Conservation (phyloP, 2,797 vertebrate species). For the Phylloscopus collybita region DNA sequence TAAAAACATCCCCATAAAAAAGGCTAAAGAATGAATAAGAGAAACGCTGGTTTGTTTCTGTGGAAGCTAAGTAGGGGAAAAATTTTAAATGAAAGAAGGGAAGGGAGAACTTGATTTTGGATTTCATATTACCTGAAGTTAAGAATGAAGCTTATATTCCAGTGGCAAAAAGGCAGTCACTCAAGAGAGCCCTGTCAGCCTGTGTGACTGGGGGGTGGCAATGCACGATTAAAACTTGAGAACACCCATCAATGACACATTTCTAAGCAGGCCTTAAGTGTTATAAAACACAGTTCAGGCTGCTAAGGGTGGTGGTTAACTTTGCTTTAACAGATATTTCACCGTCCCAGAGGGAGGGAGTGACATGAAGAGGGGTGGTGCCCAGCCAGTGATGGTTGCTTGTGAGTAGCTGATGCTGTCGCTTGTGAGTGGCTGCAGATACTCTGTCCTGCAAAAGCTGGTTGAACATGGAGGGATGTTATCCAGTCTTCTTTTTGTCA, state of each 20-base stretch:
- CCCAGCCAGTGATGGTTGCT: background rate
- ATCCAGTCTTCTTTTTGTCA: background rate
- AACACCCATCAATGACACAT: background rate
- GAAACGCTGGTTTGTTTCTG: background rate
- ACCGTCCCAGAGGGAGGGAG: background rate
- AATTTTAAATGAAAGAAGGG: background rate
- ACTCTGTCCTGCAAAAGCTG: background rate
- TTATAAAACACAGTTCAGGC: background rate
- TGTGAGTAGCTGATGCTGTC: background rate
- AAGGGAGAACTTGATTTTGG: background rate
- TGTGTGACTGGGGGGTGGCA: background rate
- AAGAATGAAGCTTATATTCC: background rate
- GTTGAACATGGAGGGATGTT: background rate
- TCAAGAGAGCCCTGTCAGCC: background rate
- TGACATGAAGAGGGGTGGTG: accelerated
- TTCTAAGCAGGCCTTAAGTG: background rate
- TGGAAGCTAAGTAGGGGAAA: background rate
- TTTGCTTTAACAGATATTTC: background rate
- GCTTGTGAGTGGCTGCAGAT: background rate
- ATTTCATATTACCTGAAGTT: background rate
- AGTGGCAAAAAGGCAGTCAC: background rate
- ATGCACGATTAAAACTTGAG: background rate
- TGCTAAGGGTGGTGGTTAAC: background rate
- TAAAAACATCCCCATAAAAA: background rate
- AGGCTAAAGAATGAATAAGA: background rate